phyloP scores from a whole-genome alignment of 2,797 vertebrate species.

The Tapirus indicus region DNA sequence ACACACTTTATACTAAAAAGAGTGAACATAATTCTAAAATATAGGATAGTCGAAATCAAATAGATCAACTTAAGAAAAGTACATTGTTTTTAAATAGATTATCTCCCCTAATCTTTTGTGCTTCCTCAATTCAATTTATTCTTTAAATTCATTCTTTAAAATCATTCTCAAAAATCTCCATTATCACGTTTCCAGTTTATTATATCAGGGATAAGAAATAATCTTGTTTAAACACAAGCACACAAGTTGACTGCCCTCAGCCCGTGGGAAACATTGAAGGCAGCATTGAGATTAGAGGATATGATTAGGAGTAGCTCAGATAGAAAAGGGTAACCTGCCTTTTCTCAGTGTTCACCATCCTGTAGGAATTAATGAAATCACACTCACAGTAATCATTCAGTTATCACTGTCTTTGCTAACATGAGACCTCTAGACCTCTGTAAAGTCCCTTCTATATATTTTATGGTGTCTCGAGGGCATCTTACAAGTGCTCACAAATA shows the following conservation, averaged over 20 bases:
- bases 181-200: not conserved
- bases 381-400: not conserved
- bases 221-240: not conserved
- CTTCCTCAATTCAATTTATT: not conserved
- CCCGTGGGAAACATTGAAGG: not conserved
- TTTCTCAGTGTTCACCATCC: not conserved
- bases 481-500: not conserved
- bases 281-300: not conserved
- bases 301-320: not conserved
- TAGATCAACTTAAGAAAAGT: constrained; percentile 30
- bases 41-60: not conserved
- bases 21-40: constrained; percentile 43
- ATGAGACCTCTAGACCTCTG: not conserved
- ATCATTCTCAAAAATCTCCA: not conserved
- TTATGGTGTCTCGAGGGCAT: not conserved
- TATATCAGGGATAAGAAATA: not conserved
- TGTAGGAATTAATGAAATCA: not conserved
- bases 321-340: not conserved
- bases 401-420: not conserved
- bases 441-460: not conserved
- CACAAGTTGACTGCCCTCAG: not conserved
- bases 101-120: constrained; percentile 2
- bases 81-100: not conserved
- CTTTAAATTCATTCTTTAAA: not conserved
- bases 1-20: constrained; percentile 35